Evolutionary conservation across 30 jellyfish, hydroid and myxozoan genomes (phyloP).

Genomic region (Clytia hemisphaerica): DNA sequence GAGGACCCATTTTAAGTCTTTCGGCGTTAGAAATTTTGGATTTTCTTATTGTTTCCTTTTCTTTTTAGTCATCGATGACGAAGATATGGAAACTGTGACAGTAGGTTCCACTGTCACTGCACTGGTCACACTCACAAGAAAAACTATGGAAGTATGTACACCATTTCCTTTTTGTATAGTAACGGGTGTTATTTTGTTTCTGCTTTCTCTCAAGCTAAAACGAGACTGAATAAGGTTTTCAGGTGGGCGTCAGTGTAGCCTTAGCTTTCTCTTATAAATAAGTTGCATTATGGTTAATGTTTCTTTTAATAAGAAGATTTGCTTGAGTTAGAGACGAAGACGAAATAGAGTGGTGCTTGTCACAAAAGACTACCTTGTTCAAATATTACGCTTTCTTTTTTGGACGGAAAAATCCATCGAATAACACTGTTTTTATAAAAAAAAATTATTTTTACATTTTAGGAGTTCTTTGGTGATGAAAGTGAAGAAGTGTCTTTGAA

Average conservation of each 20-base stretch:
- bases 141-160: conserved; percentile 60
- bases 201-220: neutral
- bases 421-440: too few species aligned
- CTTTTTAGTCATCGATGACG: conserved; percentile 69
- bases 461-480: conserved; percentile 76
- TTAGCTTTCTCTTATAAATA: neutral
- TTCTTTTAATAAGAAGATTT: neutral
- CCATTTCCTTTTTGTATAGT: neutral
- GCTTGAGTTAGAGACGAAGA: too few species aligned
- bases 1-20: too few species aligned
- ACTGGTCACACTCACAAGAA: conserved; percentile 49
- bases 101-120: conserved; percentile 92
- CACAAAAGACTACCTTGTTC: too few species aligned
- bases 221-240: too few species aligned
- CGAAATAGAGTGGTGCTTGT: too few species aligned
- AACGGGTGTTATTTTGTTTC: neutral
- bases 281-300: neutral
- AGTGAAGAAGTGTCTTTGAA: conserved; percentile 41
- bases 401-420: too few species aligned
- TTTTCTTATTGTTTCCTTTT: too few species aligned
- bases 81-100: conserved; percentile 69
- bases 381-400: too few species aligned
- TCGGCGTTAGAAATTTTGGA: too few species aligned
- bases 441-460: too few species aligned
- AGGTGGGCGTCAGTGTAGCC: too few species aligned